A percentile compares a stretch with the other conserved stretches of the same genome.
Conservation (phyloP, 2,113 vertebrate species). For the Bucco capensis region DNA sequence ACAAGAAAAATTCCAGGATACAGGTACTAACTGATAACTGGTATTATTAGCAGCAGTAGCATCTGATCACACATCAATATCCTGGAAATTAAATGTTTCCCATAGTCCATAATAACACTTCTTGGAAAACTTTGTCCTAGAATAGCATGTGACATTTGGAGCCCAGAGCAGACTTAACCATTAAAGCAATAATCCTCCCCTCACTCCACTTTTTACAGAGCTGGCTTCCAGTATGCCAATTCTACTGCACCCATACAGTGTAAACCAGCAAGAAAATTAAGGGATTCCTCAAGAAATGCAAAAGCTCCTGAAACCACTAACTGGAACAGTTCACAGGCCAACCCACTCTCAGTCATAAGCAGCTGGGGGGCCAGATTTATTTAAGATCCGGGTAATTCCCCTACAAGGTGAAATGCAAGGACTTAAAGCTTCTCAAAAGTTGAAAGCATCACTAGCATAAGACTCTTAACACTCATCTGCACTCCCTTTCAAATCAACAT, state of each 20-base stretch:
- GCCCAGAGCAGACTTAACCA: background rate
- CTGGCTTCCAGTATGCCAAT: background rate
- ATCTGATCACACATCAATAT: background rate
- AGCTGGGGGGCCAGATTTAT: background rate
- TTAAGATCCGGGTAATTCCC: background rate
- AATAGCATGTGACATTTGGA: background rate
- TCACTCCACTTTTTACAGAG: background rate
- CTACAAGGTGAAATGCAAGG: background rate
- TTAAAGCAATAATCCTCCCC: background rate
- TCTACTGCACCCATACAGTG: background rate
- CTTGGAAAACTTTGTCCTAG: background rate
- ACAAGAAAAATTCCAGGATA: background rate
- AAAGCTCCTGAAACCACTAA: background rate
- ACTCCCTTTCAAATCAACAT: background rate
- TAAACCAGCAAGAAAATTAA: background rate
- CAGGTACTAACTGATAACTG: background rate
- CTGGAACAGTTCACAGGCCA: background rate
- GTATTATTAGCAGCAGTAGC: background rate
- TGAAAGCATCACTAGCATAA: background rate
- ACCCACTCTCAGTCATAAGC: background rate
- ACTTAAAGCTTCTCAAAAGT: background rate
- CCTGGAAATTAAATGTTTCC: background rate
- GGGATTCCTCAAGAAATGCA: background rate
- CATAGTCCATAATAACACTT: background rate
- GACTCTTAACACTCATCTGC: background rate